Conservation (phyloP, 2,113 vertebrate genomes). For the human region DNA sequence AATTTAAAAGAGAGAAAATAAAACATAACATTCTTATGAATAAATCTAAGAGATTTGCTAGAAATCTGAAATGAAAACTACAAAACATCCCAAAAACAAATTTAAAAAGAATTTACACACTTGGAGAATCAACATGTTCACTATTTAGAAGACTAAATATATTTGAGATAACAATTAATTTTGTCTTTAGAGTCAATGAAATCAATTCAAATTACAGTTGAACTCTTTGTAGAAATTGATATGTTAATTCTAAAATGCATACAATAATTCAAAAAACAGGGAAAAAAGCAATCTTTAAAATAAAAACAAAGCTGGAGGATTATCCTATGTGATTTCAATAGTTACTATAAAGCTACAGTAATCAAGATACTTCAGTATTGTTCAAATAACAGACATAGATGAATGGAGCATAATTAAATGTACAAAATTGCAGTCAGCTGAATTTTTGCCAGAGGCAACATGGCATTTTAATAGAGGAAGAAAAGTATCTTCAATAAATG, state of each 20-base stretch:
- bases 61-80: not conserved
- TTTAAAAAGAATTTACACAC: not conserved
- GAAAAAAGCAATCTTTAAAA: not conserved
- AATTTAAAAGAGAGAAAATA: not conserved
- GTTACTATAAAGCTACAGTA: not conserved
- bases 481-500: not conserved
- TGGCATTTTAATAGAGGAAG: not conserved
- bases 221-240: not conserved
- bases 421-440: not conserved
- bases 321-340: not conserved
- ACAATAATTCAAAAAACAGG: not conserved
- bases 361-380: not conserved
- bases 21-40: not conserved
- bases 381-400: not conserved
- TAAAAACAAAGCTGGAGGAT: not conserved
- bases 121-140: not conserved
- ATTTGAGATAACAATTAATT: not conserved
- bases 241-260: not conserved
- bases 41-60: not conserved
- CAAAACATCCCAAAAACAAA: not conserved
- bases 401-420: not conserved
- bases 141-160: not conserved
- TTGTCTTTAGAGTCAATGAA: not conserved
- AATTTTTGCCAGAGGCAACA: not conserved
- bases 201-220: not conserved